Conservation (phyloP, 2,888 invertebrate species). For the Pogonocherus hispidulus region DNA sequence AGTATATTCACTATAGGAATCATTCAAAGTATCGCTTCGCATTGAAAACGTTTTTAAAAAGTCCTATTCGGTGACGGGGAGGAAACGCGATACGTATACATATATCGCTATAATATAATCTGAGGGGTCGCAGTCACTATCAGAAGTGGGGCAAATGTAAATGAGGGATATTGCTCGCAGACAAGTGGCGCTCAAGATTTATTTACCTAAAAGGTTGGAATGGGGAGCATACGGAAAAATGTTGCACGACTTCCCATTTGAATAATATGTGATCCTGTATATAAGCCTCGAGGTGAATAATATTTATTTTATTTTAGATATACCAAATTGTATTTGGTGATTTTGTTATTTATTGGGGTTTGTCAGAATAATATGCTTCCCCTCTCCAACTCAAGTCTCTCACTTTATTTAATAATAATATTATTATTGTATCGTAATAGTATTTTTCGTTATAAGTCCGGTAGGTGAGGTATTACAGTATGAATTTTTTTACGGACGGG, state of each 20-base stretch:
- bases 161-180: slow-evolving; percentile 47
- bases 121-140: slow-evolving; percentile 35
- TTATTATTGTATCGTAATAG: no score
- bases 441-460: no score
- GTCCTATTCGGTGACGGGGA: slow-evolving; percentile 5
- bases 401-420: no score
- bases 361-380: no score
- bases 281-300: neutral
- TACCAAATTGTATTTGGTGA: no score
- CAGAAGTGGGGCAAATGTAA: slow-evolving; percentile 58
- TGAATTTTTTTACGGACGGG: no score
- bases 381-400: no score
- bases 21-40: no score
- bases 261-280: neutral
- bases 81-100: slow-evolving; percentile 11
- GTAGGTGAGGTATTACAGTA: no score
- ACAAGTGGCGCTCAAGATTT: slow-evolving; percentile 27
- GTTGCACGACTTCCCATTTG: neutral
- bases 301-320: neutral
- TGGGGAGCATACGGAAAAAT: slow-evolving; percentile 8
- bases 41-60: no score
- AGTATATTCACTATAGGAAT: no score
- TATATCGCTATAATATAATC: neutral
- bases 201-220: slow-evolving; percentile 4
- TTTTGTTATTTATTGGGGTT: no score